These are phyloP conservation scores for Mechanitis messenoides DNA, from an alignment of 2,888 invertebrate species.

Conservation along the genomic window DNA sequence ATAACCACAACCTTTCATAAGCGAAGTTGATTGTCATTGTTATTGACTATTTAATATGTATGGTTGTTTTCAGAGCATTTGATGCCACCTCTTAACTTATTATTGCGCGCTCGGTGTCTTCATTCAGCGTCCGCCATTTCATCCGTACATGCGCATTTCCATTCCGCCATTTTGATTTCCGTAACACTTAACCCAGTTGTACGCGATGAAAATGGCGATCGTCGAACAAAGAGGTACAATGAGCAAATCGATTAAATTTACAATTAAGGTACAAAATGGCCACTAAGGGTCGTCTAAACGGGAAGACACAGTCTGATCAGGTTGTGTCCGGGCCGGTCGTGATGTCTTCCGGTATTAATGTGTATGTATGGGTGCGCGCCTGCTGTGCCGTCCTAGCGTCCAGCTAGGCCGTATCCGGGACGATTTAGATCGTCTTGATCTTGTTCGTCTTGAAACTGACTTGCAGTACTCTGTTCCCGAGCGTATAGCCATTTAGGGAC, in stretches of 20 bases:
- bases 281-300: slow-evolving; percentile 39
- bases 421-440: slow-evolving; percentile 82
- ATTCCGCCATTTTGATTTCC: slow-evolving; percentile 67
- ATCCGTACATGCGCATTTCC: slow-evolving; percentile 58
- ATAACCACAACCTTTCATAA: slow-evolving; percentile 77
- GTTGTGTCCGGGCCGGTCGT: slow-evolving; percentile 30
- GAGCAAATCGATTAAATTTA: slow-evolving; percentile 55
- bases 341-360: slow-evolving; percentile 33
- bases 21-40: slow-evolving; percentile 73
- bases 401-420: slow-evolving; percentile 58
- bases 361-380: slow-evolving; percentile 72
- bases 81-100: slow-evolving; percentile 58
- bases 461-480: slow-evolving; percentile 93
- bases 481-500: slow-evolving; percentile 92
- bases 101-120: slow-evolving; percentile 55
- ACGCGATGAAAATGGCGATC: slow-evolving; percentile 40
- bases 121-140: slow-evolving; percentile 54
- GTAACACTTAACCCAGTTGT: slow-evolving; percentile 69
- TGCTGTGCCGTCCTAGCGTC: slow-evolving; percentile 74
- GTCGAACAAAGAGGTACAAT: slow-evolving; percentile 56
- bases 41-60: slow-evolving; percentile 73
- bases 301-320: slow-evolving; percentile 48
- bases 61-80: slow-evolving; percentile 57
- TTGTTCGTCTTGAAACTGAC: slow-evolving; percentile 94
- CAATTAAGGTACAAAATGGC: slow-evolving; percentile 56